Conservation (phyloP, 1,140 invertebrate genomes). For the Bicyclus anynana region DNA sequence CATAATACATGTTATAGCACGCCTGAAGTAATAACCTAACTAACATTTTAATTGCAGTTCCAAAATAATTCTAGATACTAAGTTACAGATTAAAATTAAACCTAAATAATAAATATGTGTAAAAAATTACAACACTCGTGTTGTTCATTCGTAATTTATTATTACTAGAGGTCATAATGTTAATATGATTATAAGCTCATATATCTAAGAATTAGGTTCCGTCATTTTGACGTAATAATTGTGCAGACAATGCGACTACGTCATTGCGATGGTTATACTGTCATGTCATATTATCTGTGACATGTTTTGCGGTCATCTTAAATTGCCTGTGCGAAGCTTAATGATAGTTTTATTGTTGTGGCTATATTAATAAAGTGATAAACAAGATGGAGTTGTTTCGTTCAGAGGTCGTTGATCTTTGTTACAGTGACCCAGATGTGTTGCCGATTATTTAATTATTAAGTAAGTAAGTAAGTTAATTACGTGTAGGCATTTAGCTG, state of each 20-base stretch:
- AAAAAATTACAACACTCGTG: background rate
- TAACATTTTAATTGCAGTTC: no score
- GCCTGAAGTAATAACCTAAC: no score
- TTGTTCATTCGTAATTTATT: background rate
- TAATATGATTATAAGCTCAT: background rate
- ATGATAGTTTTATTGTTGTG: conserved; percentile 21
- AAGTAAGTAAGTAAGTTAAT: no score
- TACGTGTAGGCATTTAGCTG: no score
- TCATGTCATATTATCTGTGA: conserved; percentile 18
- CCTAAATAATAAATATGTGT: background rate
- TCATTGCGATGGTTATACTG: background rate
- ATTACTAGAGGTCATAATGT: background rate
- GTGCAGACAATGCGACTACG: background rate
- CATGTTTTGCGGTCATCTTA: conserved; percentile 10
- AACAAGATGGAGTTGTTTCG: conserved; percentile 11
- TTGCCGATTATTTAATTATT: no score
- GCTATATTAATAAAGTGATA: conserved; percentile 19
- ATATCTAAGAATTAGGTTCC: conserved; percentile 7
- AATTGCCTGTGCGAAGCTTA: conserved; percentile 15
- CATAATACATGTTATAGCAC: no score
- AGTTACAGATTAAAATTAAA: background rate
- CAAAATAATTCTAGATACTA: no score
- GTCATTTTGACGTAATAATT: conserved; percentile 18
- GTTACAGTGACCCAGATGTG: conserved; percentile 4
- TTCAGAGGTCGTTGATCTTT: conserved; percentile 14